Base-by-base conservation (phyloP, 1,140 invertebrate species). In the Drosophila santomea region DNA sequence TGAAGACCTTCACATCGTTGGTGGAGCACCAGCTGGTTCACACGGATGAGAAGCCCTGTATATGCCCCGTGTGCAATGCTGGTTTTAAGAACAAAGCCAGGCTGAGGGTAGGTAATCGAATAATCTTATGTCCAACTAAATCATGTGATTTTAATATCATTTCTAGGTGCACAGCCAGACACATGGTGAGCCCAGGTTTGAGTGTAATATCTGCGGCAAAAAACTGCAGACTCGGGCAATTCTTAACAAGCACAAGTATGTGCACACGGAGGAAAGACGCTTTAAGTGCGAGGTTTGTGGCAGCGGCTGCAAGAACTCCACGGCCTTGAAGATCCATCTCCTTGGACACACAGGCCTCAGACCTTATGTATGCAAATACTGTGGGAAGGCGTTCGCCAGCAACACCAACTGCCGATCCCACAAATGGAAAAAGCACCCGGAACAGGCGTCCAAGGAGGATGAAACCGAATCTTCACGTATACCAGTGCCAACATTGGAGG, bases 381-480 rank as follows among this genome's bases (percentile, higher is more conserved):
- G 93, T 59, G 73, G 90, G 7, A 91, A 92, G 36, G 90, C 92
- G 0, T 94, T 94, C 78, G 91, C 93, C 6, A 93, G 93, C 60
- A 91, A 93, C 11, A 90, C 90, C 5, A 93, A 93, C 59, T 94
- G 93, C 73, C 82, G 93, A 4, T 91, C 92, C n/a, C 93, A 94
- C 64, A 93, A 93, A 52, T 78, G 85, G 11, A 91, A 92, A 2
- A 88, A 93, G 68, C 93, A 94, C 84, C 92, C 93, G 1, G 58
- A 71, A 20, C 92, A 93, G 57, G 80, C 92, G 54, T 74, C 84
- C 6, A 62, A 84, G 8, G 77, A 86, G 35, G 62, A 55, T 8
- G 45, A 77, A 32, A 55, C 47, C 7, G 80, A 85, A 59, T 81
- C 81, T 0, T 69, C 82, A 1, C 82, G 81, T 3, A 48, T 86